phyloP scores from a whole-genome alignment of 2,113 vertebrate species.

The Mandrillus leucophaeus region DNA sequence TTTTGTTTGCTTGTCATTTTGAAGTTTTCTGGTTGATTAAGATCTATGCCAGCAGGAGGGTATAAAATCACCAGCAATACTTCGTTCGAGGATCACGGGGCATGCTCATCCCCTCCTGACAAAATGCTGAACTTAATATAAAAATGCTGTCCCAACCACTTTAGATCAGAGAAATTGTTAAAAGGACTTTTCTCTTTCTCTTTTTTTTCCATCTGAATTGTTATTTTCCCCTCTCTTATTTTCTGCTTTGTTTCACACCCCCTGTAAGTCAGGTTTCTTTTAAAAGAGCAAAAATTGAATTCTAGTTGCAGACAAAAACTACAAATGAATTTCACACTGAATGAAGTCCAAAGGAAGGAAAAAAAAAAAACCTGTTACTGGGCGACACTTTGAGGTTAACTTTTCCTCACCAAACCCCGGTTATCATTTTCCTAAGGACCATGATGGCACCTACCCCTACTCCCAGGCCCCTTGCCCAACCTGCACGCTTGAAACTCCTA shows the following conservation, averaged over 20 bases:
- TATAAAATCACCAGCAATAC: slow-evolving; percentile 78
- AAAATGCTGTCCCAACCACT: slow-evolving; percentile 53
- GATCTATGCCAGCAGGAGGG: slow-evolving; percentile 80
- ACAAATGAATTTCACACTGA: slow-evolving; percentile 51
- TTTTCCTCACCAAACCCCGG: background rate
- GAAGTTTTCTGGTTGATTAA: slow-evolving; percentile 88
- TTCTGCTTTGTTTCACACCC: slow-evolving; percentile 75
- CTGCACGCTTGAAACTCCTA: background rate
- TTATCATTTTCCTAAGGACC: background rate
- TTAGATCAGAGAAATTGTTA: slow-evolving; percentile 54
- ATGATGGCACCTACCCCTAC: background rate
- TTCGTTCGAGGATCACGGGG: slow-evolving; percentile 58
- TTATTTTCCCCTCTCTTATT: slow-evolving; percentile 46
- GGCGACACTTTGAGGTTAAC: slow-evolving; percentile 5
- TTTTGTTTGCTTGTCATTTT: slow-evolving; percentile 86
- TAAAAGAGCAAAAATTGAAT: slow-evolving; percentile 69
- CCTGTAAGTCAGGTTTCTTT: slow-evolving; percentile 50
- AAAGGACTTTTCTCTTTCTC: slow-evolving; percentile 31
- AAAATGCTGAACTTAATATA: slow-evolving; percentile 75
- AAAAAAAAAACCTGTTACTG: too few species aligned
- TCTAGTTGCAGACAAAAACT: slow-evolving; percentile 65
- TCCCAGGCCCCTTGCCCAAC: background rate
- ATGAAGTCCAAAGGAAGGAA: background rate
- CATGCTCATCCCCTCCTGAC: slow-evolving; percentile 60
- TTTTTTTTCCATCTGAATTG: slow-evolving; percentile 41